Percentiles rank a stretch among this genome's conserved stretches.
These are phyloP conservation scores for Uropsilus gracilis DNA, from an alignment of 2,113 vertebrate species.

Conservation along the genomic window DNA sequence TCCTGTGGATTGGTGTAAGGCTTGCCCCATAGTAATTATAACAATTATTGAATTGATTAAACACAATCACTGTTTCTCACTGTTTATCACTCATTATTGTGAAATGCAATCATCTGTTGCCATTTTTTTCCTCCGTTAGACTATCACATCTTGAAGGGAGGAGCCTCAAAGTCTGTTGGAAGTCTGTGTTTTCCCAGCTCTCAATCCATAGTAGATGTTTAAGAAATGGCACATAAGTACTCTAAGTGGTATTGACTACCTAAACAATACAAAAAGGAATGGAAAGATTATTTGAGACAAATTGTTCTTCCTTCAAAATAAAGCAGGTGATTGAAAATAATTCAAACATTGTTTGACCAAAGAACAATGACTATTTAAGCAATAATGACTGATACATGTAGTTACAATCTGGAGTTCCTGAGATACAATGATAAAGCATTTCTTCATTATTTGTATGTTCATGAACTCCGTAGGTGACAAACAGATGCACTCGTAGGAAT, in stretches of 20 bases:
- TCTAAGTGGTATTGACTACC: neutral
- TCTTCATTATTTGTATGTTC: neutral
- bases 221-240: neutral
- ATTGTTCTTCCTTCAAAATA: neutral
- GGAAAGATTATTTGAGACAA: neutral
- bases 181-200: neutral
- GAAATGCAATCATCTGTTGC: neutral
- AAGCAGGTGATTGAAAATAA: neutral
- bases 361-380: neutral
- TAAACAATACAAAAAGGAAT: neutral
- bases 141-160: neutral
- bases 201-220: neutral
- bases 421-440: neutral
- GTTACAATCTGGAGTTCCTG: neutral
- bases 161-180: neutral
- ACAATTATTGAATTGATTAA: neutral
- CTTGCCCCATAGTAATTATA: neutral
- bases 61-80: neutral
- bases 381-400: neutral
- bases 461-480: neutral
- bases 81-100: neutral
- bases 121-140: neutral
- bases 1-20: neutral
- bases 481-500: neutral
- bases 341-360: neutral